phyloP scores from a whole-genome alignment of 2,888 invertebrate species.

The Andrena minutula region DNA sequence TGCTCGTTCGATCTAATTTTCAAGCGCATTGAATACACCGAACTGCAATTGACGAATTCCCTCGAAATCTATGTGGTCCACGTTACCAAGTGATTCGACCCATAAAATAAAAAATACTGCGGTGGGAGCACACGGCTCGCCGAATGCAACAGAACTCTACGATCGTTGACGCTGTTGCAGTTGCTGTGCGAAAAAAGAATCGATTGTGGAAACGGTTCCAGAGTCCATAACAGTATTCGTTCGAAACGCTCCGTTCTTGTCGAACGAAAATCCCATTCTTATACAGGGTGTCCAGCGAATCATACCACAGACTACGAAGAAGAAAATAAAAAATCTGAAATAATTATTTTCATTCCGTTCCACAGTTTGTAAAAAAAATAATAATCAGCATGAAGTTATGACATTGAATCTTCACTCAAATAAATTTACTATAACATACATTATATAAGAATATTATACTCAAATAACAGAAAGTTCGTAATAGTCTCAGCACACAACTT shows the following conservation, averaged over 20 bases:
- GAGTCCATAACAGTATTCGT: slow-evolving; percentile 41
- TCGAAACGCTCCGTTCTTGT: slow-evolving; percentile 25
- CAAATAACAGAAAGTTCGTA: too few relatives aligned
- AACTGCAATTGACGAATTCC: background rate
- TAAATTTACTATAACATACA: too few relatives aligned
- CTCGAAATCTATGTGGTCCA: background rate
- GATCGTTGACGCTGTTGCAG: slow-evolving; percentile 14
- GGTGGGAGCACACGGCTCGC: slow-evolving; percentile 8
- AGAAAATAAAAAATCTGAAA: background rate
- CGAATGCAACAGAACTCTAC: slow-evolving; percentile 38
- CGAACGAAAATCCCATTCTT: slow-evolving; percentile 41
- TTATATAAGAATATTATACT: too few relatives aligned
- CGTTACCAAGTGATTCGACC: slow-evolving; percentile 2
- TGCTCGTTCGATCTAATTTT: slow-evolving; percentile 29
- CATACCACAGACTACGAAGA: background rate
- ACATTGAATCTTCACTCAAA: too few relatives aligned
- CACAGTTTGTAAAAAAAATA: background rate
- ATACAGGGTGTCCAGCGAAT: slow-evolving; percentile 13
- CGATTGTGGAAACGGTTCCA: slow-evolving; percentile 6
- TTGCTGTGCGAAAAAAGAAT: slow-evolving; percentile 36
- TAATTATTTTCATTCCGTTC: background rate
- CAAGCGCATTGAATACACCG: background rate
- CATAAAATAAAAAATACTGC: slow-evolving; percentile 32
- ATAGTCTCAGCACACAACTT: too few relatives aligned
- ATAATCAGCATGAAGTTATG: too few relatives aligned